Evolutionary conservation across 1,140 invertebrate species (phyloP), one percentile per base, ranked within the genome.

Genomic region (Lasaia peninsularis): DNA sequence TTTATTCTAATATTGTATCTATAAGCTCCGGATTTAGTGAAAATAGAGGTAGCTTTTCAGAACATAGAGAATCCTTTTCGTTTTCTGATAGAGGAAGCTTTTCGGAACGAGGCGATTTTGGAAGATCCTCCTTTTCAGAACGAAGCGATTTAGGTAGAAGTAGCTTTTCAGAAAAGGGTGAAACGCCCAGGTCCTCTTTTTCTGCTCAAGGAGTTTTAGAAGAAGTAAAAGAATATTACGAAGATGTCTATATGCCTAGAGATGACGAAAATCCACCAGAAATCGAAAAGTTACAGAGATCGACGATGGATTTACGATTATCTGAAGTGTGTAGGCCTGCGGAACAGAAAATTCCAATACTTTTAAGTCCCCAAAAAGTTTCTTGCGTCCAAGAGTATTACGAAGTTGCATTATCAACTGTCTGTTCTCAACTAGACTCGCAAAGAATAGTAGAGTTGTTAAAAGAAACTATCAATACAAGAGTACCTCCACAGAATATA

Each of bases 391-490:
- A 91, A 40, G 91, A 92, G 69, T 91, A 90, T 62, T 92, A 91
- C 56, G 93, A 95, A 78, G 92, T 96, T 0, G 92, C 93, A 14
- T 80, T 97, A n/a, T 95, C 95, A 0, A 93, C 95, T 12, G 92
- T 94, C 40, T 96, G 94, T 75, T 95, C 94, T 10, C 92, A 94
- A 69, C 84, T 96, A 34, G 93, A 95, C 76, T 93, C 94, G 0
- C 92, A 93, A 40, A 93, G 96, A 44, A 96, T 98, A 58, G 87
- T 98, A 8, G 93, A 94, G 59, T 91, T 96, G 62, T 91, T 98
- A 6, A 96, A 96, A 76, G 92, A 94, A 61, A 94, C 95, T 1
- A 94, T 98, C 34, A 94, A 96, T 61, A 93, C 93, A 0, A 92
- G 93, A 52, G 94, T 95, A 33, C 94, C 95, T 2, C 94, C 94